Evolutionary conservation across 1,140 invertebrate genomes (phyloP).

Genomic region (Drosophila hydei): DNA sequence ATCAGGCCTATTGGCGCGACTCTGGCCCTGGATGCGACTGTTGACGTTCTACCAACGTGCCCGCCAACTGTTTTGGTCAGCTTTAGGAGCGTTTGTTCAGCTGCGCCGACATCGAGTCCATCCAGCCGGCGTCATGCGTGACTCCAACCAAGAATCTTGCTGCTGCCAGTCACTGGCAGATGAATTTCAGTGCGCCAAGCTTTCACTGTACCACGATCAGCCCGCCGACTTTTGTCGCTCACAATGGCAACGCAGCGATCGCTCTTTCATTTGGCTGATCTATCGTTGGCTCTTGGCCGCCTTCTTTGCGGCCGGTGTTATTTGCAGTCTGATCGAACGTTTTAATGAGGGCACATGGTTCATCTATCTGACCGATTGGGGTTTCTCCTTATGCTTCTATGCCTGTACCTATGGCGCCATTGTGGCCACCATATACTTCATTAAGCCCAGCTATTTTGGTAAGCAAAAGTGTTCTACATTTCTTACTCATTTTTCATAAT

Average conservation of each 20-base stretch:
- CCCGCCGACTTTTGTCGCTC: conserved; percentile 68
- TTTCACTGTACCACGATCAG: conserved; percentile 58
- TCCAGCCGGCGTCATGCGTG: conserved; percentile 51
- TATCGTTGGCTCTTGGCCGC: conserved; percentile 67
- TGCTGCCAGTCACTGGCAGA: conserved; percentile 84
- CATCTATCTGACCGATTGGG: conserved; percentile 92
- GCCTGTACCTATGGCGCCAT: conserved; percentile 69
- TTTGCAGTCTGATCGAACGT: conserved; percentile 84
- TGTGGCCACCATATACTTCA: conserved; percentile 65
- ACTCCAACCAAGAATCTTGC: conserved; percentile 37
- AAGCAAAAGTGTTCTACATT: conserved; percentile 16
- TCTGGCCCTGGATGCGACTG: conserved; percentile 45
- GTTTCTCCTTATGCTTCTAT: conserved; percentile 85
- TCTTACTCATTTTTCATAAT: not conserved
- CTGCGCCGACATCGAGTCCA: conserved; percentile 34
- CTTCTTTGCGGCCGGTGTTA: conserved; percentile 80
- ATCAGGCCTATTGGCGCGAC: conserved; percentile 16
- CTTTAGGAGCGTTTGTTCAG: conserved; percentile 37
- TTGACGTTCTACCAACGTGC: conserved; percentile 53
- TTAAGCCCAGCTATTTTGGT: conserved; percentile 65
- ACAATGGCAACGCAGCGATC: conserved; percentile 65
- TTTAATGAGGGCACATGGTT: conserved; percentile 79
- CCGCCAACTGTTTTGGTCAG: conserved; percentile 43
- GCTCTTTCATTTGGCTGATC: conserved; percentile 58
- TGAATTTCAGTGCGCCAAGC: conserved; percentile 59